Percentiles rank a stretch among this genome's conserved stretches.
Evolutionary conservation across 2,888 invertebrate species (phyloP).

Genomic region (Drosophila acutilabella): DNA sequence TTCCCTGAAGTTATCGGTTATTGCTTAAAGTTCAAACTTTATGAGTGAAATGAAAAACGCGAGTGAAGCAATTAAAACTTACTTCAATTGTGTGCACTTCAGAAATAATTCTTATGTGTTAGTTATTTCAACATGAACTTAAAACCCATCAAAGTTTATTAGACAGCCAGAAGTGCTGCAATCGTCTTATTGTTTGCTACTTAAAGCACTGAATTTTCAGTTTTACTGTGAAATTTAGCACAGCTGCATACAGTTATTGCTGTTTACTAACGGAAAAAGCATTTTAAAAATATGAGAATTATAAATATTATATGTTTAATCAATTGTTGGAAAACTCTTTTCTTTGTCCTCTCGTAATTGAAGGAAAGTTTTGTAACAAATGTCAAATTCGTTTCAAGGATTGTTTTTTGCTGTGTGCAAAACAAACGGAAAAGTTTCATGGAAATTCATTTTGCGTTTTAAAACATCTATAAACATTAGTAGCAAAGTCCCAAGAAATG

Average conservation of each 20-base stretch:
- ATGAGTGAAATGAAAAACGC: not conserved
- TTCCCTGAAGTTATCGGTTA: not conserved
- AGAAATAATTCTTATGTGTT: not conserved
- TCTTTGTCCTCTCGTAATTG: constrained; percentile 2
- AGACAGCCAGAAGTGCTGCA: not conserved
- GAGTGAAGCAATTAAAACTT: not conserved
- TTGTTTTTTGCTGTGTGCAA: constrained; percentile 21
- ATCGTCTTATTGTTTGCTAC: no score
- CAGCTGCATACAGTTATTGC: no score
- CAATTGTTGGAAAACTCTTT: constrained; percentile 16
- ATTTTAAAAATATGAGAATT: not conserved
- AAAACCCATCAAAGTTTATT: not conserved
- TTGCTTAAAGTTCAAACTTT: not conserved
- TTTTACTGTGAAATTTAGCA: no score
- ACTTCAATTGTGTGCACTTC: not conserved
- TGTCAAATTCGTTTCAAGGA: constrained; percentile 29
- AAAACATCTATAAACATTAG: constrained; percentile 8
- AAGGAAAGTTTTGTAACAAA: constrained; percentile 21
- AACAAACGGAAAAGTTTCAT: constrained; percentile 22
- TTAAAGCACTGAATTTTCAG: no score
- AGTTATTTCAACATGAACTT: constrained; percentile 4
- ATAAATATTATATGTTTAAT: constrained; percentile 3
- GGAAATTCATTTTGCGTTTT: constrained; percentile 12
- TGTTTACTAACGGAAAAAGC: no score
- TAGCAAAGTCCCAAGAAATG: not conserved